A percentile compares a stretch with the other conserved stretches of the same genome.
phyloP scores from a whole-genome alignment of 2,113 vertebrate genomes.

The Synchiropus splendidus region DNA sequence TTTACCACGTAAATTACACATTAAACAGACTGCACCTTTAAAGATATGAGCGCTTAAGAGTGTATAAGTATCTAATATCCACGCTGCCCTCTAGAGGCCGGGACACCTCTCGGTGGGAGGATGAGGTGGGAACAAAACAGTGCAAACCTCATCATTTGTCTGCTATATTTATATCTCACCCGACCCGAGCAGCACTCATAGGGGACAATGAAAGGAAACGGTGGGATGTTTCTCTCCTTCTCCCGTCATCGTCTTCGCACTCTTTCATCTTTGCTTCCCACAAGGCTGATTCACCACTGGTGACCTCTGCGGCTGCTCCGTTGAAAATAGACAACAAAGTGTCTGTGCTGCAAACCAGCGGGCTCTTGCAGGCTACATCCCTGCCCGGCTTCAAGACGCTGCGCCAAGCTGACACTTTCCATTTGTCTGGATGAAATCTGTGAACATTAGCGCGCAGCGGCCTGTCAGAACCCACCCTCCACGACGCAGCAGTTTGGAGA shows the following conservation, averaged over 20 bases:
- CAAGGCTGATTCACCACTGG: slow-evolving; percentile 54
- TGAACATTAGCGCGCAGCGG: slow-evolving; percentile 2
- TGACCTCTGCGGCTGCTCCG: slow-evolving; percentile 40
- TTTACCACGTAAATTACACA: no score
- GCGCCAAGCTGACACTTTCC: slow-evolving; percentile 19
- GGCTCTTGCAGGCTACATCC: slow-evolving; percentile 25
- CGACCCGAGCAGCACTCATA: slow-evolving; percentile 41
- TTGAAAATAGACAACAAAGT: slow-evolving; percentile 61
- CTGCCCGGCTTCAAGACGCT: slow-evolving; percentile 20
- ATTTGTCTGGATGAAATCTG: slow-evolving; percentile 16
- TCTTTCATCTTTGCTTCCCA: slow-evolving; percentile 55
- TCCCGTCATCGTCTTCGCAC: slow-evolving; percentile 23
- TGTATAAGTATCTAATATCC: background rate
- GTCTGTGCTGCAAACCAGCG: slow-evolving; percentile 48
- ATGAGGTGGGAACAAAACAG: slow-evolving; percentile 15
- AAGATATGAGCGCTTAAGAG: no score
- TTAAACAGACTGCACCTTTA: no score
- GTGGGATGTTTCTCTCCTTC: slow-evolving; percentile 38
- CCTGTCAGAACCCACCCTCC: background rate
- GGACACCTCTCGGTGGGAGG: slow-evolving; percentile 35
- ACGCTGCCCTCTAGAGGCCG: slow-evolving; percentile 16
- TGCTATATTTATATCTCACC: slow-evolving; percentile 38
- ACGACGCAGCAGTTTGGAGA: background rate
- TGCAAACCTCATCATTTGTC: slow-evolving; percentile 36
- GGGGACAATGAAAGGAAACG: slow-evolving; percentile 49